phyloP scores from a whole-genome alignment of 1,140 invertebrate species.

The Camponotus floridanus region DNA sequence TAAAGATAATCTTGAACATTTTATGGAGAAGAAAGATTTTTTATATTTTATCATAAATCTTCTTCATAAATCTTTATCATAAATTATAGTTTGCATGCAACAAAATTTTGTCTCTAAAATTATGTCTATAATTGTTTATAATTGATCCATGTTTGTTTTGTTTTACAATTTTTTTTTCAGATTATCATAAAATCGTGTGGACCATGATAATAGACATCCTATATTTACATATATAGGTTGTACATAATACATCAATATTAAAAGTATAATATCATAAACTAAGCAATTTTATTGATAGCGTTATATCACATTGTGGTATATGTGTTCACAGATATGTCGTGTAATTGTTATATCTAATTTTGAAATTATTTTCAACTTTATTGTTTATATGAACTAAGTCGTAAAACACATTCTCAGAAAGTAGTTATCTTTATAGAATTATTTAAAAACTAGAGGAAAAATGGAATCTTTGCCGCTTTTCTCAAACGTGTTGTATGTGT shows the following conservation, averaged over 20 bases:
- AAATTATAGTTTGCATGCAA: neutral
- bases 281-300: neutral
- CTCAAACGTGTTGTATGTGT: neutral
- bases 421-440: neutral
- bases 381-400: conserved; percentile 5
- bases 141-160: too few species aligned
- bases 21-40: too few species aligned
- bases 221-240: neutral
- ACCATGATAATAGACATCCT: neutral
- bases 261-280: neutral
- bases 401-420: neutral
- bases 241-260: conserved; percentile 10
- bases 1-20: too few species aligned
- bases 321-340: neutral
- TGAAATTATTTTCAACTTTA: conserved; percentile 16
- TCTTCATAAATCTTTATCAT: too few species aligned
- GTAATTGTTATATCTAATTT: conserved; percentile 22
- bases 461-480: neutral
- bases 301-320: conserved; percentile 3
- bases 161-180: too few species aligned
- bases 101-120: neutral
- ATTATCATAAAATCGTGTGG: too few species aligned
- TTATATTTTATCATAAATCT: too few species aligned
- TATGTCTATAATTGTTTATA: neutral
- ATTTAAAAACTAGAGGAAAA: neutral